Conservation (phyloP, 2,888 invertebrate genomes). For the Phlogophora meticulosa region DNA sequence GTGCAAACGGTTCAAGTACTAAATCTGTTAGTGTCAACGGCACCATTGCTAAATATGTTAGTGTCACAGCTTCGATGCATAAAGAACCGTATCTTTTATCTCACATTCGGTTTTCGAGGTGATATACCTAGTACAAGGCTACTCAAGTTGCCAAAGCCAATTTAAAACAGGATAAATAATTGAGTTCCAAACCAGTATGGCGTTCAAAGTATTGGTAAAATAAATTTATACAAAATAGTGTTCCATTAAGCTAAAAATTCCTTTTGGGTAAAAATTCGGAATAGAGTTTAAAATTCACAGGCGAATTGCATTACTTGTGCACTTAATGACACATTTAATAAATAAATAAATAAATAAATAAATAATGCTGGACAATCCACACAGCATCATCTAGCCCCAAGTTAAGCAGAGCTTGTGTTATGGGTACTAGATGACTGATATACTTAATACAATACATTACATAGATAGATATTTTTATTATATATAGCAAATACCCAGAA, state of each 20-base stretch:
- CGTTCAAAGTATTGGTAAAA: background rate
- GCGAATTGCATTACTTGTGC: background rate
- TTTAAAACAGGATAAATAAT: no score
- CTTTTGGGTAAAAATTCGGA: background rate
- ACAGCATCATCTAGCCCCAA: no score
- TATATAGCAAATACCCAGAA: no score
- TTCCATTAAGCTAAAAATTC: constrained; percentile 1
- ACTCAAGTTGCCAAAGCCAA: background rate
- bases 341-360: no score
- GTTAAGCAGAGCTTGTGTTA: no score
- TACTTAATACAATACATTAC: no score
- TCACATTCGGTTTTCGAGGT: constrained; percentile 7
- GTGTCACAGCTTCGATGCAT: constrained; percentile 30
- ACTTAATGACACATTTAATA: constrained; percentile 11
- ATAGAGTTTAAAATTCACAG: constrained; percentile 1
- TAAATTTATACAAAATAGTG: constrained; percentile 26
- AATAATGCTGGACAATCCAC: no score
- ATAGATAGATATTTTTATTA: no score
- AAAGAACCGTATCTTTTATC: constrained; percentile 11
- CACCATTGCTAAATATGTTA: constrained; percentile 42
- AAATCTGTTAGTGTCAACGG: constrained; percentile 56
- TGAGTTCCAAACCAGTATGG: background rate
- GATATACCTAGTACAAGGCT: background rate
- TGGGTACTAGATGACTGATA: no score
- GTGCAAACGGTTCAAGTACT: constrained; percentile 26